Conservation (phyloP, 2,113 vertebrate genomes). For the Ahaetulla prasina region DNA sequence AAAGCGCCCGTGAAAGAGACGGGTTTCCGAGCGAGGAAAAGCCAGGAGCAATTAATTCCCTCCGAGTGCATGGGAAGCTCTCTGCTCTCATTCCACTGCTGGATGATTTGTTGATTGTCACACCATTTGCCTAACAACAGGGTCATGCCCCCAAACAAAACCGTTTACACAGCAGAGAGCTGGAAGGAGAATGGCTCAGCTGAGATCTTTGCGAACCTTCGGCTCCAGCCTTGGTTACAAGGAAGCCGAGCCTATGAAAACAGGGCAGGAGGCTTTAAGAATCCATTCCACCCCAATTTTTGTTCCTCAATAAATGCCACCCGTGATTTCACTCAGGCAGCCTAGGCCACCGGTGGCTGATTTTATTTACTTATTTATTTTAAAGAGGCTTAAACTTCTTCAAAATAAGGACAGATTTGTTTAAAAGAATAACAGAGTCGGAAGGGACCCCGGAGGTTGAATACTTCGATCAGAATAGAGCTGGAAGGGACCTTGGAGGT, state of each 20-base stretch:
- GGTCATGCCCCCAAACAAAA: neutral
- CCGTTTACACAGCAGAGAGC: neutral
- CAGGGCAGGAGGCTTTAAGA: neutral
- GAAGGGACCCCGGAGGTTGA: neutral
- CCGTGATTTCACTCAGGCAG: neutral
- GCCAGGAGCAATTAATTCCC: neutral
- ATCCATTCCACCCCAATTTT: neutral
- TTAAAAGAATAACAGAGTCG: neutral
- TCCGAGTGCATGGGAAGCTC: neutral
- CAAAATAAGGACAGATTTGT: neutral
- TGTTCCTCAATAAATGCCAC: neutral
- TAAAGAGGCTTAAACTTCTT: neutral
- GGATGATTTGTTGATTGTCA: neutral
- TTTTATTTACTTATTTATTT: neutral
- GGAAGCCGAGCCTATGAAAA: neutral
- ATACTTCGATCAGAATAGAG: no score
- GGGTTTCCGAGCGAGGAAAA: neutral
- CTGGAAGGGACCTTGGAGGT: no score
- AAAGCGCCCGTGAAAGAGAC: neutral
- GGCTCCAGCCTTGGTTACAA: neutral
- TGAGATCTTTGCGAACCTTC: neutral
- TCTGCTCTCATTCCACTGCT: neutral
- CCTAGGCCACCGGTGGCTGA: neutral
- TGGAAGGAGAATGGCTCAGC: neutral
- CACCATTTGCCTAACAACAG: neutral